These are phyloP conservation scores for Anguilla pacifica DNA, from an alignment of 2,797 vertebrate species.

Conservation along the genomic window DNA sequence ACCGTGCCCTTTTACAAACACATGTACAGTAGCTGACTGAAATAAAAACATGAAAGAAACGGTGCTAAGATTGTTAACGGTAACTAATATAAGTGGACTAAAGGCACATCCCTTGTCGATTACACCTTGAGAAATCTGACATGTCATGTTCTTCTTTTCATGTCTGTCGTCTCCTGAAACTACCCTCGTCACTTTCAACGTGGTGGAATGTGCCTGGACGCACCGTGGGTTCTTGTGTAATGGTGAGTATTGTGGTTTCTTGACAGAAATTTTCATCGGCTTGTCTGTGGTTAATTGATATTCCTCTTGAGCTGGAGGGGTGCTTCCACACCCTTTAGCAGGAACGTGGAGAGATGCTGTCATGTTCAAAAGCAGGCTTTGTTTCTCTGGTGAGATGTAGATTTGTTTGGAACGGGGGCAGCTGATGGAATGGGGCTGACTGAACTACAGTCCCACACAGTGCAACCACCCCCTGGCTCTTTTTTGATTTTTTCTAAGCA, in stretches of 20 bases:
- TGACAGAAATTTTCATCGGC: neutral
- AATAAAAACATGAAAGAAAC: neutral
- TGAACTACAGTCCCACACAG: neutral
- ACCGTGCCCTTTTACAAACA: neutral
- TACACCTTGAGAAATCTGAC: constrained; percentile 12
- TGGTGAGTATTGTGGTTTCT: constrained; percentile 29
- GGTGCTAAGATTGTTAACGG: neutral
- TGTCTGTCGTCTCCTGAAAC: neutral
- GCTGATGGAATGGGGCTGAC: neutral
- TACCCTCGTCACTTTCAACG: neutral
- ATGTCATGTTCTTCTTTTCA: neutral
- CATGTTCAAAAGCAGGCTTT: constrained; percentile 1
- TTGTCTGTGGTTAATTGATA: constrained; percentile 5
- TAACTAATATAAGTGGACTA: neutral
- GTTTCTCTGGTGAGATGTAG: neutral
- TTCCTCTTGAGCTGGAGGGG: neutral
- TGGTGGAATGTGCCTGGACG: constrained; percentile 13
- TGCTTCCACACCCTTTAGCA: neutral
- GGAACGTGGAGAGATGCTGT: neutral
- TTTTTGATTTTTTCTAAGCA: neutral
- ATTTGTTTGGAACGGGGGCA: neutral
- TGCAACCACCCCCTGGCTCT: neutral
- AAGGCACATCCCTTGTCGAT: neutral
- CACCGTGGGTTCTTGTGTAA: neutral
- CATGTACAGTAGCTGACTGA: neutral